phyloP scores from a whole-genome alignment of 2,113 vertebrate species.

The Psittacus erithacus region DNA sequence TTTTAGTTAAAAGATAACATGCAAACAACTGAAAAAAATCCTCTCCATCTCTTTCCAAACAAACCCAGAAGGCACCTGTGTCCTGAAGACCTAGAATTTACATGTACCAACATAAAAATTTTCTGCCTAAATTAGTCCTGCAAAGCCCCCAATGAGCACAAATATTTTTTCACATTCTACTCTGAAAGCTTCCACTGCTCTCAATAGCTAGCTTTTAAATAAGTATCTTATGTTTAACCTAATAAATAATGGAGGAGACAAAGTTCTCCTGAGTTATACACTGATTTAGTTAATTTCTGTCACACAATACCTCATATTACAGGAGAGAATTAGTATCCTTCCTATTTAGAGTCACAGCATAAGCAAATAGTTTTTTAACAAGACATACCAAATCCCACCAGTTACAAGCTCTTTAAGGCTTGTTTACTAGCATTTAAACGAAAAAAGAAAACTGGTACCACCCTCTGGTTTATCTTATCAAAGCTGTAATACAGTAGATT shows the following conservation, averaged over 20 bases:
- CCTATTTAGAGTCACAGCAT: neutral
- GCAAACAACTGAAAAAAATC: fast-evolving
- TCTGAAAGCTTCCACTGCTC: neutral
- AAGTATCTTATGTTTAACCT: neutral
- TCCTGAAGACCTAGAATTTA: neutral
- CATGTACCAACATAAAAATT: fast-evolving
- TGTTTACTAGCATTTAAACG: neutral
- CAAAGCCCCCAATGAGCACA: neutral
- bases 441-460: neutral
- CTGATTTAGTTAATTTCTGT: neutral
- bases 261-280: neutral
- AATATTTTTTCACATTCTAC: neutral
- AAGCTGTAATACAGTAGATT: neutral
- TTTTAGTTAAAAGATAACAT: neutral
- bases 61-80: neutral
- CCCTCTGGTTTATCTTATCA: neutral
- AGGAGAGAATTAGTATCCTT: neutral
- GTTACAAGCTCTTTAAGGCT: neutral
- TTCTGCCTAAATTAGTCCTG: neutral
- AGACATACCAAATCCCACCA: neutral
- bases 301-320: neutral
- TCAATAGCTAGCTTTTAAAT: neutral
- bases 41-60: neutral
- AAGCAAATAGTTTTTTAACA: neutral
- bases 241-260: neutral